Evolutionary conservation across 2,113 vertebrate species (phyloP), one percentile per base, ranked within the genome.

Genomic region (Piprites chloris): DNA sequence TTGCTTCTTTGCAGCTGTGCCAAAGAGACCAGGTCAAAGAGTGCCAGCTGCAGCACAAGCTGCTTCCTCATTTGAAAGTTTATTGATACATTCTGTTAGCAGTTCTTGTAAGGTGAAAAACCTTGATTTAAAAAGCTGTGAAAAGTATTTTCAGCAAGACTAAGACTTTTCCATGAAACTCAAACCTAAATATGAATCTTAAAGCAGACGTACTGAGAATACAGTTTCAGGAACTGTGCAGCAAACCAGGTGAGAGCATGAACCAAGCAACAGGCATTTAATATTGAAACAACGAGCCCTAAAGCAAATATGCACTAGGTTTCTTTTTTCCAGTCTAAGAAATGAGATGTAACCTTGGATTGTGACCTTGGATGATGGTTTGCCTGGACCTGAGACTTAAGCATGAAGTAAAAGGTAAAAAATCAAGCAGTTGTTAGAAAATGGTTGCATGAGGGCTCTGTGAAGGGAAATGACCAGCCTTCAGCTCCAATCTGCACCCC

Each of bases 371-470:
- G 53, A 55, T 8, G 22, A 30, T 1, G 3, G 62, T 35, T 80
- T 80, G 27, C 35, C 56, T 49, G n/a, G 61, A 71, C 28, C 35
- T 37, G 52, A 75, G 42, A 59, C 14, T 71, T 7, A 71, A 90
- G 26, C 24, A n/a, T 28, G 52, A 88, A 3, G 20, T 30, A 56
- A 84, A 56, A 84, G 46, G 44, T n/a, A 46, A 37, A 89, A 89
- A 85, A 71, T n/a, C 5, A 11, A 56, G 53, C 1, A 32, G 42
- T 1, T 53, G n/a, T 37, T 88, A 44, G 41, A 61, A 81, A 55
- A 78, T 6, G 39, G 26, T 33, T 46, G 32, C 30, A 15, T 0
- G 0, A 71, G 20, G 19, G 9, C 35, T 71, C 55, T 75, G 50
- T 15, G 42, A 75, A 46, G 12, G 18, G 47, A 32, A 77, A 78